Evolutionary conservation across 2,113 vertebrate genomes (phyloP).

Genomic region (Rhinoderma darwinii): DNA sequence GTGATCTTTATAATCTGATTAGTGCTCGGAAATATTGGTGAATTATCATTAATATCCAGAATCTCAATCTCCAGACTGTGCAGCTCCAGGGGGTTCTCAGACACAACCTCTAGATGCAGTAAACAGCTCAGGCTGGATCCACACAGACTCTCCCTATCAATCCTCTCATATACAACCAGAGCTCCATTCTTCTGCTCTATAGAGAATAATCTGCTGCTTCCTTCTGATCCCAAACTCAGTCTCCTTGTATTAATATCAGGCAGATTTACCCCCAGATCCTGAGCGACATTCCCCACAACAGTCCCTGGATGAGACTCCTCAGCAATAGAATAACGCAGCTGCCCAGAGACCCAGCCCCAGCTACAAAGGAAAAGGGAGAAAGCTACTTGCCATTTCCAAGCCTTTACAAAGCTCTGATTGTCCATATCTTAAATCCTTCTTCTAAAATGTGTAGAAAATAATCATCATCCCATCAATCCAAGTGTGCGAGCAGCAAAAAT

Average conservation of each 20-base stretch:
- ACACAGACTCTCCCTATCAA: constrained; percentile 46
- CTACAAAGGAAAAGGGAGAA: constrained; percentile 42
- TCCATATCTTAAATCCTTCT: constrained; percentile 55
- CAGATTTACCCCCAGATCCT: constrained; percentile 77
- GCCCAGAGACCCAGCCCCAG: constrained; percentile 78
- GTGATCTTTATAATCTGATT: constrained; percentile 2
- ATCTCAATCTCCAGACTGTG: constrained; percentile 27
- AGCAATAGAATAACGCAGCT: constrained; percentile 77
- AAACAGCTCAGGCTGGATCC: constrained; percentile 31
- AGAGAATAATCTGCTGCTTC: constrained; percentile 58
- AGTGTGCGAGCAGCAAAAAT: neutral
- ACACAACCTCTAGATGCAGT: neutral
- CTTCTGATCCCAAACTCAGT: constrained; percentile 63
- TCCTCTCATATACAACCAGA: constrained; percentile 47
- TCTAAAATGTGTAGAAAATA: constrained; percentile 13
- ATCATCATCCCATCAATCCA: constrained; percentile 27
- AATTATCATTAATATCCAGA: constrained; percentile 32
- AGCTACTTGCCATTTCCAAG: constrained; percentile 26
- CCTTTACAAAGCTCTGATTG: constrained; percentile 15
- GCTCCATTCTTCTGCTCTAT: constrained; percentile 63
- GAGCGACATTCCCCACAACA: constrained; percentile 79
- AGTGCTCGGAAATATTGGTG: neutral
- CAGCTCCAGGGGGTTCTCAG: constrained; percentile 25
- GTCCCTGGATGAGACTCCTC: constrained; percentile 81
- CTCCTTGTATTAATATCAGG: constrained; percentile 62